Conservation (phyloP, 2,113 vertebrate genomes). For the Petroica traversi region DNA sequence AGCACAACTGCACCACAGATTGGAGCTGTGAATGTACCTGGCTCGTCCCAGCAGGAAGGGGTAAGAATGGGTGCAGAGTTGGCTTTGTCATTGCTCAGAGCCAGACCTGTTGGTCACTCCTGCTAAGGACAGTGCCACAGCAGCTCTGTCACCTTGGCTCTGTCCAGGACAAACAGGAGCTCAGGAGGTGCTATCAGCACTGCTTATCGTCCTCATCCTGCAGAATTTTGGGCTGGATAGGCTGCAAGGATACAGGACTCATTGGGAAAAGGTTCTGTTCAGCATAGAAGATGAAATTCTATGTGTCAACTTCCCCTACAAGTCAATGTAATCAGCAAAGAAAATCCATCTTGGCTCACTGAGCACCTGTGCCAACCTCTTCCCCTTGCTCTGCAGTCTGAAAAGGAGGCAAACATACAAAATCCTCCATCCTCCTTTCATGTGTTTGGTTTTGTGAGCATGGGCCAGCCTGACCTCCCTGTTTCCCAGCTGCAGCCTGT, state of each 20-base stretch:
- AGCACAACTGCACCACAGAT: neutral
- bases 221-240: neutral
- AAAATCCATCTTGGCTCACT: neutral
- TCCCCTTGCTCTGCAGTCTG: neutral
- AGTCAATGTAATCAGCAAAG: neutral
- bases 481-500: conserved; percentile 58
- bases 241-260: neutral
- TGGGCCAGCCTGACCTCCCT: neutral
- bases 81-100: neutral
- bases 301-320: neutral
- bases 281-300: neutral
- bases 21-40: neutral
- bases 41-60: neutral
- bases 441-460: neutral
- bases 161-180: neutral
- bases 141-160: neutral
- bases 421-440: neutral
- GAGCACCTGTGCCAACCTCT: neutral
- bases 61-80: accelerated
- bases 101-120: neutral
- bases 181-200: neutral
- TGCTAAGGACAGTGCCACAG: neutral
- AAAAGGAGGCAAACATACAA: neutral
- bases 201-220: neutral
- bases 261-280: neutral